phyloP scores from a whole-genome alignment of 2,888 invertebrate species.

The Iselma pallidipennis region DNA sequence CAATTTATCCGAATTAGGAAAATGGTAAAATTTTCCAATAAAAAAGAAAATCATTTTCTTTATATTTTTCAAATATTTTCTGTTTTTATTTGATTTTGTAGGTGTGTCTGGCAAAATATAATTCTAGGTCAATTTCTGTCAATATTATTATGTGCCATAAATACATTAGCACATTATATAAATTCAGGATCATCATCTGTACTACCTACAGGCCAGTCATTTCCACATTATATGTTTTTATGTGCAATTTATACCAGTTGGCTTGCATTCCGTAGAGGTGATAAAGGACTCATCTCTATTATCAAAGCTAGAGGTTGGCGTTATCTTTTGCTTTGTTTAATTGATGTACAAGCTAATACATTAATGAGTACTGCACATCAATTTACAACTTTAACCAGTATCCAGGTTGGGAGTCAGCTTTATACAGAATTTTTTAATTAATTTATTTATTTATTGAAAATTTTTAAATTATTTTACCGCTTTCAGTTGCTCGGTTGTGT shows the following conservation, averaged over 20 bases:
- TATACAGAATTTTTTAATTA: not conserved
- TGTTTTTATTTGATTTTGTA: conserved; percentile 46
- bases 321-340: conserved; percentile 73
- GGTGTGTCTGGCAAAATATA: conserved; percentile 75
- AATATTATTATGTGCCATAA: conserved; percentile 75
- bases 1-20: conserved; percentile 70
- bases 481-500: conserved; percentile 84
- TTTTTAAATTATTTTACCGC: conserved; percentile 15
- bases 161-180: conserved; percentile 71
- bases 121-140: conserved; percentile 77
- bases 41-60: no score
- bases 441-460: conserved; percentile 8
- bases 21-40: conserved; percentile 61
- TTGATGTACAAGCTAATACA: conserved; percentile 88
- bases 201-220: conserved; percentile 79
- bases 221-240: conserved; percentile 77
- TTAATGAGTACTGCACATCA: conserved; percentile 80
- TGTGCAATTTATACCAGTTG: conserved; percentile 77
- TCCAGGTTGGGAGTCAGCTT: conserved; percentile 61
- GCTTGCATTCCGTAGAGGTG: conserved; percentile 70
- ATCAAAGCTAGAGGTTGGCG: conserved; percentile 75
- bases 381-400: conserved; percentile 72
- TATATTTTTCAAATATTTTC: not conserved
- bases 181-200: conserved; percentile 71
- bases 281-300: conserved; percentile 64